Conservation (phyloP, 2,113 vertebrate species). For the Cavia porcellus region DNA sequence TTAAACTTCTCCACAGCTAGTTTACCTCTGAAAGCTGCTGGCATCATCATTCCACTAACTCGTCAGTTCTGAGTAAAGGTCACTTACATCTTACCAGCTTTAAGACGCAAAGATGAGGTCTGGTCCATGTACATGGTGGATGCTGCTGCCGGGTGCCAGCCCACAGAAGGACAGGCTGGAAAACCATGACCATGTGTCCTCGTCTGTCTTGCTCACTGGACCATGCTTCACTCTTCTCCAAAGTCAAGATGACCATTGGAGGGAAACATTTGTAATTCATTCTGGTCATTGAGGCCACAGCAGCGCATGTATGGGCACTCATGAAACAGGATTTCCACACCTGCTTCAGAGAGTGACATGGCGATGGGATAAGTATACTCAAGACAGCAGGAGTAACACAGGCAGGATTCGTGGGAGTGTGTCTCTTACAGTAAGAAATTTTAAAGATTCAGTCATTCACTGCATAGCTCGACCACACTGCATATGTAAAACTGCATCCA, state of each 20-base stretch:
- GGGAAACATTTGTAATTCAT: not conserved
- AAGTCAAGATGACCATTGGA: not conserved
- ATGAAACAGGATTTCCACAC: not conserved
- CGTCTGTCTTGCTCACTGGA: not conserved
- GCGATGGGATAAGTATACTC: not conserved
- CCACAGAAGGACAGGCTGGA: not conserved
- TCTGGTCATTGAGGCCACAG: not conserved
- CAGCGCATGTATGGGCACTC: not conserved
- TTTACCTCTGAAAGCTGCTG: not conserved
- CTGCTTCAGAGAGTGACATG: not conserved
- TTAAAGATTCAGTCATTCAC: not conserved
- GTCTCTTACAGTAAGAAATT: not conserved
- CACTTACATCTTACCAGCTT: not conserved
- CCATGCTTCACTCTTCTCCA: not conserved
- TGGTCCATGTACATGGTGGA: not conserved
- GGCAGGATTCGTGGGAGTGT: not conserved
- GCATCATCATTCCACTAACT: not conserved
- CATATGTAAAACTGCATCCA: rapidly evolving
- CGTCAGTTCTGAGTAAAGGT: too few relatives aligned
- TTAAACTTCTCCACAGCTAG: not conserved
- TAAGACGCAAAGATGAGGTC: not conserved
- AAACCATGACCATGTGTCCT: not conserved
- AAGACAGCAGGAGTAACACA: not conserved
- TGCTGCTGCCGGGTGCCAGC: not conserved
- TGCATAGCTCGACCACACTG: not conserved